Evolutionary conservation across 2,113 vertebrate genomes (phyloP).

Genomic region (Trinectes maculatus): DNA sequence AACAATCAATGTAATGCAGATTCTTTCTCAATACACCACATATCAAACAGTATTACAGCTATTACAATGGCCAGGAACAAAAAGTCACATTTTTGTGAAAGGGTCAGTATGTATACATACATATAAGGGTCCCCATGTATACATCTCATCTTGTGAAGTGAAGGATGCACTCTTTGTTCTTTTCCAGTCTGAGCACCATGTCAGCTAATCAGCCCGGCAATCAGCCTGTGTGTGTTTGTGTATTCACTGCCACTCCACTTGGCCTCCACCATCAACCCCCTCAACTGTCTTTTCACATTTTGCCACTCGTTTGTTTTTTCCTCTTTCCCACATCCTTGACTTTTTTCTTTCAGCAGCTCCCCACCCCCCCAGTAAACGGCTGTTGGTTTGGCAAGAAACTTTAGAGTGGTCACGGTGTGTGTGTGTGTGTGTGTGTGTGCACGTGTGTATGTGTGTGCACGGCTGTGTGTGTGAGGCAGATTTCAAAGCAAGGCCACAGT

Average conservation of each 20-base stretch:
- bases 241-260: constrained; percentile 28
- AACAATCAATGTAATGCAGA: neutral
- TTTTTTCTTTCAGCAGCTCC: constrained; percentile 30
- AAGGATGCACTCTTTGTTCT: constrained; percentile 24
- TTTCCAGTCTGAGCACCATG: constrained; percentile 36
- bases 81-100: neutral
- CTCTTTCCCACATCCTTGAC: constrained; percentile 36
- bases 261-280: neutral
- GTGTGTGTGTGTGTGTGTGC: neutral
- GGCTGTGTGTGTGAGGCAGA: neutral
- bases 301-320: constrained; percentile 33
- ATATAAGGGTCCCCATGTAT: no score
- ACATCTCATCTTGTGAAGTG: neutral
- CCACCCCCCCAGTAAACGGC: constrained; percentile 35
- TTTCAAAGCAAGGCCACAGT: constrained; percentile 34
- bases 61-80: neutral
- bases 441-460: neutral
- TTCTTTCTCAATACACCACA: neutral
- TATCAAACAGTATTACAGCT: neutral
- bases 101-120: no score
- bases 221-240: constrained; percentile 27
- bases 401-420: neutral
- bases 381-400: constrained; percentile 46
- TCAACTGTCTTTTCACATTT: constrained; percentile 43
- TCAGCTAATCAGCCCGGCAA: constrained; percentile 47